Base-by-base conservation (phyloP, 2,113 vertebrate genomes). In the Burhinus bistriatus region DNA sequence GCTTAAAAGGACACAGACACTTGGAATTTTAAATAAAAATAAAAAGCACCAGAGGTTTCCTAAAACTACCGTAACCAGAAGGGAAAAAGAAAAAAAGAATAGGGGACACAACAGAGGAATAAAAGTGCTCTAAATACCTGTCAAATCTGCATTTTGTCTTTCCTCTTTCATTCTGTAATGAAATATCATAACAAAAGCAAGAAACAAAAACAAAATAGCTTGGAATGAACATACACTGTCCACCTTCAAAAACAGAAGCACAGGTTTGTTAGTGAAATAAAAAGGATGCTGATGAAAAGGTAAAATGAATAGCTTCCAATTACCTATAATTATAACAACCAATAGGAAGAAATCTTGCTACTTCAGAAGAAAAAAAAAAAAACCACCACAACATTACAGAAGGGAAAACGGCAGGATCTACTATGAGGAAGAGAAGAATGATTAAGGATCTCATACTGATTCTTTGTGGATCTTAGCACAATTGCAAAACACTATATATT, bases 211-310 rank as follows among this genome's bases (percentile, higher is more conserved):
- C 71, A 80, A 95, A 96, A 95, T 70, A 97, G 95, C 96, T 95
- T 93, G 71, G 87, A 92, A 97, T 83, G 77, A 97, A 79, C 64
- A 91, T 45, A 87, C 42, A 93, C 70, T 88, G 78, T 84, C 94
- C 94, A 95, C 68, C 88, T 93, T 94, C 84, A 97, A 90, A 95
- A 93, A 78, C 6, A 90, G 81, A 62, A 96, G 82, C 71, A 85
- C 61, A 89, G 78, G 77, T 59, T 90, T 86, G 30, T 89, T 79
- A 59, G 44, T 47, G 89, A 93, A 97, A 96, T 58, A 96, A 93
- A 97, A 97, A 96, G 89, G 94, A 96, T 76, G 92, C 84, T 97
- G 89, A 98, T 93, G 93, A 96, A 96, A 97, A 97, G 90, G 90
- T 97, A 91, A 89, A 90, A 93, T 91, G 30, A 93, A 93, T 62